Percentiles rank a stretch among this genome's conserved stretches.
phyloP scores from a whole-genome alignment of 2,113 vertebrate genomes.

The Atractosteus spatula region DNA sequence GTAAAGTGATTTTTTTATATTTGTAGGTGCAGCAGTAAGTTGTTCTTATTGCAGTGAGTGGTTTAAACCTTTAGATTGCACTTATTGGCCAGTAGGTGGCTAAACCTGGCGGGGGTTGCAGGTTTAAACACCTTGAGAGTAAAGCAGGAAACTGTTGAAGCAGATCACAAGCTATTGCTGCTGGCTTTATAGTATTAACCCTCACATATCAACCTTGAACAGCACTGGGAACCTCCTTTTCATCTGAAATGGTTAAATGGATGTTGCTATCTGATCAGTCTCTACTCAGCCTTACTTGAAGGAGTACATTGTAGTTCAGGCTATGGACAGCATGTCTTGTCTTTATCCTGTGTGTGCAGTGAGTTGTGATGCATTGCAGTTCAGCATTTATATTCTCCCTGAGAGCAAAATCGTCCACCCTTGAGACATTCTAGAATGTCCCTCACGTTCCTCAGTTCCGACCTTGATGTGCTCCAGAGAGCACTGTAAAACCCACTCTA shows the following conservation, averaged over 20 bases:
- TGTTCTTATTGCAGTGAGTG: too few relatives aligned
- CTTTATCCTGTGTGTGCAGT: not conserved
- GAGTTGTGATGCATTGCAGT: not conserved
- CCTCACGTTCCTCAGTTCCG: slow-evolving; percentile 34
- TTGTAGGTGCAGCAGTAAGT: too few relatives aligned
- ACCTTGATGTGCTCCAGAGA: slow-evolving; percentile 47
- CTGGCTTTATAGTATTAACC: slow-evolving; percentile 30
- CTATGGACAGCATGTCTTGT: not conserved
- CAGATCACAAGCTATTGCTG: slow-evolving; percentile 34
- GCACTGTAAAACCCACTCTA: slow-evolving; percentile 31
- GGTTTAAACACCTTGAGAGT: slow-evolving; percentile 45
- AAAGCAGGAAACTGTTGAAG: slow-evolving; percentile 44
- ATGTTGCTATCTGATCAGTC: not conserved
- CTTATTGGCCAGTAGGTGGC: slow-evolving; percentile 45
- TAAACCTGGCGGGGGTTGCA: slow-evolving; percentile 51
- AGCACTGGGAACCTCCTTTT: slow-evolving; percentile 43
- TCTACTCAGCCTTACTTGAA: not conserved
- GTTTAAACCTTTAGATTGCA: slow-evolving; percentile 16
- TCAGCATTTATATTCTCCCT: not conserved
- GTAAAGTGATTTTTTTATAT: too few relatives aligned
- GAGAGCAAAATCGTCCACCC: slow-evolving; percentile 5
- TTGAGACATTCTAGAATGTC: slow-evolving; percentile 5
- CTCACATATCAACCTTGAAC: slow-evolving; percentile 31
- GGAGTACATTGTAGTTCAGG: not conserved
- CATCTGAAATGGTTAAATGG: slow-evolving; percentile 38